Percentiles rank a stretch among this genome's conserved stretches.
Evolutionary conservation across 2,888 invertebrate genomes (phyloP).

Genomic region (Leptopilina myrica): DNA sequence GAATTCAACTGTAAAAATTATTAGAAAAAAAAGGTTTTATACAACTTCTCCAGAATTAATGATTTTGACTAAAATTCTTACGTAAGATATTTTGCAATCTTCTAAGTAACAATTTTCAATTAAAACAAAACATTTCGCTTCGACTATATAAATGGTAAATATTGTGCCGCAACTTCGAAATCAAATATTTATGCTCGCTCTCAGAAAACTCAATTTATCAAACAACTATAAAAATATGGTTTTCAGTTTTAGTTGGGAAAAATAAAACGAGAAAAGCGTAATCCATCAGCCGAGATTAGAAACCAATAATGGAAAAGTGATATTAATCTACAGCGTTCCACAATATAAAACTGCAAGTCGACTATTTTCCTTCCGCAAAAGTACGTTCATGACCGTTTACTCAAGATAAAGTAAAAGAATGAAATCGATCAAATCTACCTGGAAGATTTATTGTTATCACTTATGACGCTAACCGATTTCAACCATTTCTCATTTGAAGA

Average conservation of each 20-base stretch:
- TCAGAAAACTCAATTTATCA: not conserved
- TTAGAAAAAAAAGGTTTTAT: no score
- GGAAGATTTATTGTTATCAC: slow-evolving; percentile 32
- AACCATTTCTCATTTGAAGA: slow-evolving; percentile 13
- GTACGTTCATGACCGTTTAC: slow-evolving; percentile 11
- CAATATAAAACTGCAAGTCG: slow-evolving; percentile 18
- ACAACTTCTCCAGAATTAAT: no score
- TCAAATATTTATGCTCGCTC: not conserved
- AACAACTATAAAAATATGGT: not conserved
- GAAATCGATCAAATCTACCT: slow-evolving; percentile 23
- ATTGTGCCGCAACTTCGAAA: not conserved
- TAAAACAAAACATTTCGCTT: no score
- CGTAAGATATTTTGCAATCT: not conserved
- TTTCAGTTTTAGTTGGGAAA: not conserved
- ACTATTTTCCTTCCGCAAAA: slow-evolving; percentile 21
- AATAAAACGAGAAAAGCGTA: not conserved
- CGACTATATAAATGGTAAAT: not conserved
- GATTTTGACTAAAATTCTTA: no score
- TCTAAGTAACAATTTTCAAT: not conserved
- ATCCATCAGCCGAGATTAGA: not conserved
- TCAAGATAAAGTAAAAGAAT: slow-evolving; percentile 7
- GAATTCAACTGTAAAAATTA: no score
- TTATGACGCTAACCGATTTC: slow-evolving; percentile 14
- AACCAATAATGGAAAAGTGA: slow-evolving; percentile 19
- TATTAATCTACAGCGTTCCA: slow-evolving; percentile 2